phyloP scores from a whole-genome alignment of 1,140 invertebrate genomes.

The Drosophila bifasciata region DNA sequence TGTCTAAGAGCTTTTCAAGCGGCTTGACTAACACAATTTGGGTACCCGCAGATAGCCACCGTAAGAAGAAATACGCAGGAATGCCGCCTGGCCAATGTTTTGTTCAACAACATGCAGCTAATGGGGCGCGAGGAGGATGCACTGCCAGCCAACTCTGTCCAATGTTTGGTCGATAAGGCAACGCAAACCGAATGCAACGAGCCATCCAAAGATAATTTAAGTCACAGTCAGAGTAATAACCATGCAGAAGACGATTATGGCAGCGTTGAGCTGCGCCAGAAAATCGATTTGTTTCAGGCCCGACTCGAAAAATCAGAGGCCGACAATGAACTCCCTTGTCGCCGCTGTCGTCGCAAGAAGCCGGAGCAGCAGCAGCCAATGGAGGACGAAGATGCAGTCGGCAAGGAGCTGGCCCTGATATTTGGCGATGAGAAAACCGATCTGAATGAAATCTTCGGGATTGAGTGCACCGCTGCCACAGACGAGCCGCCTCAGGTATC shows the following conservation, averaged over 20 bases:
- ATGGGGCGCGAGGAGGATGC: background rate
- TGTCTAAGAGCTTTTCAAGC: background rate
- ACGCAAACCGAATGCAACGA: conserved; percentile 54
- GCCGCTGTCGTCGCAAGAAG: conserved; percentile 8
- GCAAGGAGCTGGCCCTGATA: conserved; percentile 62
- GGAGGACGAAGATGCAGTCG: conserved; percentile 65
- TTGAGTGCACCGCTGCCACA: conserved; percentile 32
- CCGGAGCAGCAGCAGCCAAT: conserved; percentile 17
- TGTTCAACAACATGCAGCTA: conserved; percentile 62
- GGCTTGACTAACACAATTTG: background rate
- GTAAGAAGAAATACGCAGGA: conserved; percentile 62
- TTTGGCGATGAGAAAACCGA: conserved; percentile 75
- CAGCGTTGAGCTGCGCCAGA: conserved; percentile 52
- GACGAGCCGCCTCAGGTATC: conserved; percentile 62
- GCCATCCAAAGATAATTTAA: conserved; percentile 2
- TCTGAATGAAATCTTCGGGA: conserved; percentile 76
- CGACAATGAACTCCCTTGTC: background rate
- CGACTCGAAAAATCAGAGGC: conserved; percentile 28
- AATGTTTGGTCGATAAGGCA: conserved; percentile 33
- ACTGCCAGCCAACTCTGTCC: background rate
- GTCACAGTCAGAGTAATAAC: background rate
- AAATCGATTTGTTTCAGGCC: conserved; percentile 78
- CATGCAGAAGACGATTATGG: conserved; percentile 16
- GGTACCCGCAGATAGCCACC: conserved; percentile 52
- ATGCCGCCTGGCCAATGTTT: conserved; percentile 50